These are phyloP conservation scores for Ginglymostoma cirratum DNA, from an alignment of 2,113 vertebrate species.

Conservation along the genomic window DNA sequence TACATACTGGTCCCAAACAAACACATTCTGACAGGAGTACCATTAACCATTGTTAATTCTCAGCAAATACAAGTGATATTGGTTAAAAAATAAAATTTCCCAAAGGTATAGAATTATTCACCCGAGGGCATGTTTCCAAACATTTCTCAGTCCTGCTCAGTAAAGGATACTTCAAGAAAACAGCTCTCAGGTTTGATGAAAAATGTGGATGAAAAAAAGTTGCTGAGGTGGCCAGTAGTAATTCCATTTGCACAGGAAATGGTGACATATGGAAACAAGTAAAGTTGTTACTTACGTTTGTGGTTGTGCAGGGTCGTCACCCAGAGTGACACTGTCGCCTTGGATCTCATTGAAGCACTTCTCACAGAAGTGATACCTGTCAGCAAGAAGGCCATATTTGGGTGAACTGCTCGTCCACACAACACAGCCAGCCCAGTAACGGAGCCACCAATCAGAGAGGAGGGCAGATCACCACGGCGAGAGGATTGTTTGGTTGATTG, in stretches of 20 bases:
- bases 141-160: background rate
- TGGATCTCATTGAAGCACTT: conserved; percentile 99
- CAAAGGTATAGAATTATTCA: background rate
- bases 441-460: conserved; percentile 71
- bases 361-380: conserved; percentile 99
- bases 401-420: conserved; percentile 78
- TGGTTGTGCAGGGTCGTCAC: conserved; percentile 94
- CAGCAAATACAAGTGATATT: background rate
- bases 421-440: conserved; percentile 73
- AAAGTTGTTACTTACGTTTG: conserved; percentile 79
- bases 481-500: conserved; percentile 62
- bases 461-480: conserved; percentile 70
- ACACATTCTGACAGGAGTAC: background rate
- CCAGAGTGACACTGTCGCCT: conserved; percentile 93
- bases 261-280: background rate
- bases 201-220: background rate
- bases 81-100: background rate
- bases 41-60: background rate
- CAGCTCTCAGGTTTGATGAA: background rate
- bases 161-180: background rate
- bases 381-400: conserved; percentile 83
- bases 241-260: conserved; percentile 20
- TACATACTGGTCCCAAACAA: background rate
- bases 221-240: background rate
- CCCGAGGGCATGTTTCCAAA: background rate